A percentile compares a stretch with the other conserved stretches of the same genome.
phyloP scores from a whole-genome alignment of 2,888 invertebrate genomes.

The Eristalinus aeneus region DNA sequence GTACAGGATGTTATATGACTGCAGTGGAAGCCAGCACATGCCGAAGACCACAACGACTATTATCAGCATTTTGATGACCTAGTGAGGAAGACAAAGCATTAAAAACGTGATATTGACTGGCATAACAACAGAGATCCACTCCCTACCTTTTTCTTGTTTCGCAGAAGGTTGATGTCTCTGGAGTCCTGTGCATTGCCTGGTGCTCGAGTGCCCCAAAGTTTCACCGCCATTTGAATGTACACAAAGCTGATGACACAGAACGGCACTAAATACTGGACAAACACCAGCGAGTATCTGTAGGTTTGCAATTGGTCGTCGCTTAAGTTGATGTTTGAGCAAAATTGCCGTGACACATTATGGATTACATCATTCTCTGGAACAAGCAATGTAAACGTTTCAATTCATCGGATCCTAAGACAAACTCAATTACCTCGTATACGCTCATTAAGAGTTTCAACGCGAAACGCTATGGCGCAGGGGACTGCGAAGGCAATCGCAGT shows the following conservation, averaged over 20 bases:
- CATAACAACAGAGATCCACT: no score
- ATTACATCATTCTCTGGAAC: constrained; percentile 76
- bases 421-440: constrained; percentile 76
- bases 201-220: constrained; percentile 89
- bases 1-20: constrained; percentile 87
- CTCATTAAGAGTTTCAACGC: constrained; percentile 78
- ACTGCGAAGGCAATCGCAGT: constrained; percentile 85
- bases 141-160: constrained; percentile 90
- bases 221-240: constrained; percentile 89
- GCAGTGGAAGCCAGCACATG: constrained; percentile 91
- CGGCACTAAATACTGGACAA: constrained; percentile 89
- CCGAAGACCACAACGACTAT: constrained; percentile 91
- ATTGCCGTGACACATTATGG: constrained; percentile 80
- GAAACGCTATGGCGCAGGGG: constrained; percentile 83
- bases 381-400: not conserved
- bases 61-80: constrained; percentile 95
- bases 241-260: constrained; percentile 90
- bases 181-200: constrained; percentile 90
- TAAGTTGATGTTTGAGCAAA: constrained; percentile 82
- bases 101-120: not conserved
- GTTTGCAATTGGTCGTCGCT: constrained; percentile 81
- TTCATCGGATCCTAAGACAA: not conserved
- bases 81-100: not conserved
- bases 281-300: constrained; percentile 82
- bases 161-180: constrained; percentile 89